phyloP scores from a whole-genome alignment of 2,888 invertebrate species.

The Danaus chrysippus region DNA sequence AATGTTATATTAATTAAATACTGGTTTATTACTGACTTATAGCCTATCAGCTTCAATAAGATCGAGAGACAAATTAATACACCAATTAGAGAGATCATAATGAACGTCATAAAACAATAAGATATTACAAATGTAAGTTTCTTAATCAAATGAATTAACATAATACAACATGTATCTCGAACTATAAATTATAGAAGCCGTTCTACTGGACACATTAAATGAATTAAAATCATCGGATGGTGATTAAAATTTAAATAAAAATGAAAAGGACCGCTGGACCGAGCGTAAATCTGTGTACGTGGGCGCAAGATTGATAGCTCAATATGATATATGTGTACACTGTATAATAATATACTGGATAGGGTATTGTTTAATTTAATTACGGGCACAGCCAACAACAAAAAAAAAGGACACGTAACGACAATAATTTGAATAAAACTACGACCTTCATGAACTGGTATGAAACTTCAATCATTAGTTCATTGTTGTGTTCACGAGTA shows the following conservation, averaged over 20 bases:
- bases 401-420: not conserved
- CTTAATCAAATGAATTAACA: constrained; percentile 35
- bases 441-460: not conserved
- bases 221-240: constrained; percentile 53
- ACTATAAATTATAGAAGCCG: constrained; percentile 34
- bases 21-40: not conserved
- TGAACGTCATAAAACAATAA: constrained; percentile 35
- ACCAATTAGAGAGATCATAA: constrained; percentile 24
- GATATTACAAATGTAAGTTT: constrained; percentile 32
- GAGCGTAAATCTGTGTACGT: constrained; percentile 51
- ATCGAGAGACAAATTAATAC: constrained; percentile 10
- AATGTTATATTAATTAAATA: constrained; percentile 11
- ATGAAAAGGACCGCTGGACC: constrained; percentile 47
- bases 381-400: not conserved
- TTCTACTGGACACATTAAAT: constrained; percentile 35
- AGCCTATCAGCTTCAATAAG: not conserved
- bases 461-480: not conserved
- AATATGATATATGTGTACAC: constrained; percentile 54
- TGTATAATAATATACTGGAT: constrained; percentile 33
- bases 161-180: constrained; percentile 32
- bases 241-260: constrained; percentile 58
- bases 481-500: constrained; percentile 6
- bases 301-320: constrained; percentile 65
- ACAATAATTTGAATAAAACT: constrained; percentile 1
- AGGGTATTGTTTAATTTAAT: constrained; percentile 24